Evolutionary conservation across 2,797 vertebrate genomes (phyloP), one percentile per base, ranked within the genome.

Genomic region (Nannoperca obscura): DNA sequence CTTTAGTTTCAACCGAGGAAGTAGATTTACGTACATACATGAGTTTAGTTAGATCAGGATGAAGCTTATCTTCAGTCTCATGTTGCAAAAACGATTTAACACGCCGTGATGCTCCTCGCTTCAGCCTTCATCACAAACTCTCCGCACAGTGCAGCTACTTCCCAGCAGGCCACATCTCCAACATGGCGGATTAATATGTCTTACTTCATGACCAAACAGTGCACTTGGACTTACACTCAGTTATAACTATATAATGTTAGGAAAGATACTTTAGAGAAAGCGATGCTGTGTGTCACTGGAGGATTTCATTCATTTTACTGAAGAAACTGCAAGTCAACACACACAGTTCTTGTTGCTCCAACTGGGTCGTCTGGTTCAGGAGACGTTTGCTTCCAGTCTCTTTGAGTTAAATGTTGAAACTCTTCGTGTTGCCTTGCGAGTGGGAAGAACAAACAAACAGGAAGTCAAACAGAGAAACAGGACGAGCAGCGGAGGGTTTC

Each of bases 21-120:
- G 54, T 20, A 24, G 38, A 83, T 81, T 83, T 74, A 70, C 78
- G 83, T 83, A 67, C 59, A 78, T 63, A 85, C 69, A 14, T 55
- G 57, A 71, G 36, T 78, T 82, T 66, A 47, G 32, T 50, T 68
- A 57, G 24, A 58, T 55, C 53, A 22, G 70, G 54, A 22, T 40
- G 44, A 42, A 20, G 47, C 70, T 76, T 70, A 63, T 74, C 65
- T 62, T 60, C 64, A 20, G 60, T 58, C 36, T 32, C 11, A 0
- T 53, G 64, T 57, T 49, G 61, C 13, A 69, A 42, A 17, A 64
- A 72, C 42, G 62, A 30, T 66, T 57, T 70, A 60, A 62, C 80
- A 64, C 40, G 13, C 24, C 5, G 47, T 74, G 71, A 65, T 66
- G 36, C 54, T 57, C 52, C 47, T 55, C 62, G 44, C 36, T 34